phyloP scores from a whole-genome alignment of 2,888 invertebrate species.

The Melitaea athalia region DNA sequence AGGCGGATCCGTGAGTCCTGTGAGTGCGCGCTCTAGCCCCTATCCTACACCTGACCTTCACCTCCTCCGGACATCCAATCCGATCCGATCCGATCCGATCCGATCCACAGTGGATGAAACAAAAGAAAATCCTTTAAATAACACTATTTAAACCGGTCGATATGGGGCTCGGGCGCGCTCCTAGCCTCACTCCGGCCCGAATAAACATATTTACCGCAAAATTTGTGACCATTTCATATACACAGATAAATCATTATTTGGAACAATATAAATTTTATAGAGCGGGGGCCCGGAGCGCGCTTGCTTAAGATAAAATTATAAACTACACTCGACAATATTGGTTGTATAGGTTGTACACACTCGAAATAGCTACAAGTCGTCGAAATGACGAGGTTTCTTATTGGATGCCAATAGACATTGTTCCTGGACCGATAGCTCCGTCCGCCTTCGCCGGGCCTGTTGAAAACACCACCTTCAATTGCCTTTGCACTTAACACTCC shows the following conservation, averaged over 20 bases:
- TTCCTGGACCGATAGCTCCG: conserved; percentile 6
- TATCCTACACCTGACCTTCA: conserved; percentile 47
- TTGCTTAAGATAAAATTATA: conserved; percentile 13
- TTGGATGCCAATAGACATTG: conserved; percentile 21
- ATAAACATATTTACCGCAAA: background rate
- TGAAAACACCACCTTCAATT: conserved; percentile 28
- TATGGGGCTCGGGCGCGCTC: background rate
- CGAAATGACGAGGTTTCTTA: conserved; percentile 1
- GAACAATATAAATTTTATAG: background rate
- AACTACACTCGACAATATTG: conserved; percentile 13
- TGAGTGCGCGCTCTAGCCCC: conserved; percentile 47
- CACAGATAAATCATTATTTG: conserved; percentile 3
- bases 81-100: conserved; percentile 72
- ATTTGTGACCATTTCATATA: conserved; percentile 17
- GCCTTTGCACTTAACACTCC: background rate
- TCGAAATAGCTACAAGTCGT: conserved; percentile 21
- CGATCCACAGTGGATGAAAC: conserved; percentile 82
- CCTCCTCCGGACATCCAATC: conserved; percentile 60
- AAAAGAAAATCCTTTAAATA: conserved; percentile 79
- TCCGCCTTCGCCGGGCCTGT: conserved; percentile 17
- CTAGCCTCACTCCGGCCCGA: background rate
- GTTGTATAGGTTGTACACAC: background rate
- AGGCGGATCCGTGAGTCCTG: conserved; percentile 54
- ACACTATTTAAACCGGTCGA: conserved; percentile 42
- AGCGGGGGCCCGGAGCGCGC: background rate